Evolutionary conservation across 1,140 invertebrate genomes (phyloP), one percentile per base, ranked within the genome.

Genomic region (Ephestia elutella): DNA sequence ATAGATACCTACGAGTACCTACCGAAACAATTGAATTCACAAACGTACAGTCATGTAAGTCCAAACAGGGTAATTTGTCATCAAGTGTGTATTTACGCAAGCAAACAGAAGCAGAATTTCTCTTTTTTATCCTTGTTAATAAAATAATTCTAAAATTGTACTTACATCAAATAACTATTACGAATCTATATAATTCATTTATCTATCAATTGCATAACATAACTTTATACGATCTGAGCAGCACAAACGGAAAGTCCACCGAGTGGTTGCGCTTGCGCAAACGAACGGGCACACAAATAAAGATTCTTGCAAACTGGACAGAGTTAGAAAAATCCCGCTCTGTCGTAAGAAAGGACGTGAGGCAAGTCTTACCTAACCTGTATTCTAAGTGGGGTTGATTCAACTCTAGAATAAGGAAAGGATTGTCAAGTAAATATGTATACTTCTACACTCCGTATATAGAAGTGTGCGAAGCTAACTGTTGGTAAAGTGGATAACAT

Each of bases 331-430:
- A 56, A 56, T 56, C 54, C 21, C 20, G 38, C 35, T 13, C 19
- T 60, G 35, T 48, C 38, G 54, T 32, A 50, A 60, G 15, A 60
- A 53, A 53, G 59, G 59, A 60, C 35, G 53, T 60, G 59, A 19
- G 19, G 49, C 55, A 60, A 60, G 25, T 25, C 50, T 53, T 53
- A 53, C 50, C 50, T 53, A 53, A 53, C 50, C 21, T 25, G 50
- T 53, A 53, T 44, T 44, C 38, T 44, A 44, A 44, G 38, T 13
- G 25, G 32, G 11, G 32, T 44, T 44, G 38, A 44, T 44, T 44
- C 38, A 44, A 44, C 38, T 44, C 13, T 15, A 44, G 38, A 15
- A 44, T 44, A 44, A 44, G 38, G 38, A 44, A 44, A 44, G 38
- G 38, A 44, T 44, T 44, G 38, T 44, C 38, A 44, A 44, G 13